Conservation (phyloP, 2,113 vertebrate genomes). For the Nyctereutes procyonoides region DNA sequence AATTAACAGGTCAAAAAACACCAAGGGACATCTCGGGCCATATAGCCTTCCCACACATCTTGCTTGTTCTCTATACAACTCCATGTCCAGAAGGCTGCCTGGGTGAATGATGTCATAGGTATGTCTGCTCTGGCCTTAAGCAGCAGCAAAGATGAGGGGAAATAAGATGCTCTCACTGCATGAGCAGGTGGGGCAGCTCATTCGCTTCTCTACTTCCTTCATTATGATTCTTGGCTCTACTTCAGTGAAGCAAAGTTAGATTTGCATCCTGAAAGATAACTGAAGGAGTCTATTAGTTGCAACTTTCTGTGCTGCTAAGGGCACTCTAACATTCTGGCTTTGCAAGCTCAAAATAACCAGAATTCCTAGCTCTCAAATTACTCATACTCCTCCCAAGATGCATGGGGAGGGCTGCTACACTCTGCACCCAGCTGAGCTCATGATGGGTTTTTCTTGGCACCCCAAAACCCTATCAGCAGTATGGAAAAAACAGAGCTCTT, state of each 20-base stretch:
- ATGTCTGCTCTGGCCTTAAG: background rate
- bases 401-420: background rate
- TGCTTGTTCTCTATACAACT: background rate
- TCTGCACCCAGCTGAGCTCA: background rate
- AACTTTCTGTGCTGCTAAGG: background rate
- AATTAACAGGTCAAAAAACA: background rate
- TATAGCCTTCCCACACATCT: background rate
- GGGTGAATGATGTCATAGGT: background rate
- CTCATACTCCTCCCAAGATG: background rate
- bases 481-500: background rate
- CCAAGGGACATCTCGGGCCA: background rate
- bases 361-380: slow-evolving; percentile 31
- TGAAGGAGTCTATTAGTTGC: background rate
- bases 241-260: background rate
- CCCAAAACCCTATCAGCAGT: background rate
- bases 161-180: rapidly evolving
- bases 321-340: background rate
- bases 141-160: rapidly evolving
- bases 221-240: background rate
- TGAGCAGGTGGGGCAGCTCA: rapidly evolving
- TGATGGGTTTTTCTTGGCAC: background rate
- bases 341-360: background rate
- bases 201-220: background rate
- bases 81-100: background rate
- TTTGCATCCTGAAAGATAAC: background rate